A percentile compares a stretch with the other conserved stretches of the same genome.
These are phyloP conservation scores for Chrysaora quinquecirrha DNA, from an alignment of 30 jellyfish, hydroid and myxozoan genomes.

Conservation along the genomic window DNA sequence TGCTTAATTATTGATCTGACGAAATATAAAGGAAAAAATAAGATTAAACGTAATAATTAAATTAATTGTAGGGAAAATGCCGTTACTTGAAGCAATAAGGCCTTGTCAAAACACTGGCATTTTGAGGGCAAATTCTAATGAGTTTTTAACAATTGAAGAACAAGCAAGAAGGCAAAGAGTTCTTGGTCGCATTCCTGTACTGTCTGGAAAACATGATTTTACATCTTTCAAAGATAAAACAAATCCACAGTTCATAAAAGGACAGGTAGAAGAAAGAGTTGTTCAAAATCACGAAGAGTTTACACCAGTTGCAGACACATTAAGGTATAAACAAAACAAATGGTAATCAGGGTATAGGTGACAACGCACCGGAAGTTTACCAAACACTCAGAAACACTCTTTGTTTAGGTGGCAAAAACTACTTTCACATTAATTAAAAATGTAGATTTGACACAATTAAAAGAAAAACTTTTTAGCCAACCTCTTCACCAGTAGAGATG, in stretches of 20 bases:
- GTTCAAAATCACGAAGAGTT: neutral
- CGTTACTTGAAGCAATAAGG: conserved; percentile 33
- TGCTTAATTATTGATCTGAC: conserved; percentile 19
- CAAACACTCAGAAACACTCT: no score
- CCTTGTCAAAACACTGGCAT: conserved; percentile 16
- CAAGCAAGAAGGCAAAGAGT: conserved; percentile 41
- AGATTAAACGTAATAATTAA: neutral
- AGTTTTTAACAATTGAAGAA: conserved; percentile 58
- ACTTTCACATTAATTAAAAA: no score
- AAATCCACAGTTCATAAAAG: conserved; percentile 15
- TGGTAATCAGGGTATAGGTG: no score
- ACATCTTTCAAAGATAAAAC: conserved; percentile 4
- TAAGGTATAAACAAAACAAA: no score
- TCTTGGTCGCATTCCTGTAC: conserved; percentile 39
- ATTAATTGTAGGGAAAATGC: no score
- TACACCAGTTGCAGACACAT: neutral
- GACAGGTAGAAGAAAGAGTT: neutral
- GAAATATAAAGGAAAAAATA: neutral
- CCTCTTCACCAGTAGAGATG: no score
- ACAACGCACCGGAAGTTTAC: no score
- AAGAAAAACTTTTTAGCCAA: no score
- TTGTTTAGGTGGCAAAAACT: no score
- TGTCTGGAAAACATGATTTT: conserved; percentile 1
- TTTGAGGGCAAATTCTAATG: conserved; percentile 33
- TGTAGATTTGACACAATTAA: no score